Percentiles rank a stretch among this genome's conserved stretches.
These are phyloP conservation scores for Nemotelus pantherinus DNA, from an alignment of 2,888 invertebrate species.

Conservation along the genomic window DNA sequence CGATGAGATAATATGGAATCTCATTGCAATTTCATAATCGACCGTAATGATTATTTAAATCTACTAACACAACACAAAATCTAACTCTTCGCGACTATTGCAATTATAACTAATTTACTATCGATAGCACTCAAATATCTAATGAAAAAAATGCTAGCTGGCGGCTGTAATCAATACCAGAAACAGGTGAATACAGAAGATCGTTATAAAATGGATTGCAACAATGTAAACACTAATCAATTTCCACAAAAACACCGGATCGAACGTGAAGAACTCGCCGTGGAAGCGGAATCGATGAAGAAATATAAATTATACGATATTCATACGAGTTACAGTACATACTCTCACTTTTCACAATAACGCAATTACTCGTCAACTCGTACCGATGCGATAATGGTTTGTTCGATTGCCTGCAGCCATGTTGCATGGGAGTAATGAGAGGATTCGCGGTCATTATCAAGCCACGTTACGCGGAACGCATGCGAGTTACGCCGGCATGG, in stretches of 20 bases:
- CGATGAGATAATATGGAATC: slow-evolving; percentile 30
- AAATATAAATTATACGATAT: not conserved
- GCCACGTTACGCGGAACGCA: not conserved
- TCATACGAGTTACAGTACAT: not conserved
- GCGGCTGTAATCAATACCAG: not conserved
- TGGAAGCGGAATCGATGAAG: not conserved
- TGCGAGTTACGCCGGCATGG: not conserved
- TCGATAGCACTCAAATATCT: not conserved
- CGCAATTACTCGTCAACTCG: not conserved
- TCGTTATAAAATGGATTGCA: slow-evolving; percentile 4
- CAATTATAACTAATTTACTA: slow-evolving; percentile 2
- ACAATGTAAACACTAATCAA: slow-evolving; percentile 38
- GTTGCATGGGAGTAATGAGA: not conserved
- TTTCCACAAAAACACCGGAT: slow-evolving; percentile 15
- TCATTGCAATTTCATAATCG: slow-evolving; percentile 27
- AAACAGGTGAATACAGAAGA: not conserved
- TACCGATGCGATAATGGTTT: not conserved
- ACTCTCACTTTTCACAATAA: slow-evolving; percentile 31
- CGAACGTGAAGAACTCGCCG: not conserved
- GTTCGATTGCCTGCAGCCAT: not conserved
- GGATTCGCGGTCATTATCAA: slow-evolving; percentile 39
- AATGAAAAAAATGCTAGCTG: slow-evolving; percentile 4
- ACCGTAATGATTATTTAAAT: not conserved
- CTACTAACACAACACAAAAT: not conserved
- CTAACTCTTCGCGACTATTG: not conserved